Evolutionary conservation across 2,797 vertebrate genomes (phyloP), one percentile per base, ranked within the genome.

Genomic region (Aldrovandia affinis): DNA sequence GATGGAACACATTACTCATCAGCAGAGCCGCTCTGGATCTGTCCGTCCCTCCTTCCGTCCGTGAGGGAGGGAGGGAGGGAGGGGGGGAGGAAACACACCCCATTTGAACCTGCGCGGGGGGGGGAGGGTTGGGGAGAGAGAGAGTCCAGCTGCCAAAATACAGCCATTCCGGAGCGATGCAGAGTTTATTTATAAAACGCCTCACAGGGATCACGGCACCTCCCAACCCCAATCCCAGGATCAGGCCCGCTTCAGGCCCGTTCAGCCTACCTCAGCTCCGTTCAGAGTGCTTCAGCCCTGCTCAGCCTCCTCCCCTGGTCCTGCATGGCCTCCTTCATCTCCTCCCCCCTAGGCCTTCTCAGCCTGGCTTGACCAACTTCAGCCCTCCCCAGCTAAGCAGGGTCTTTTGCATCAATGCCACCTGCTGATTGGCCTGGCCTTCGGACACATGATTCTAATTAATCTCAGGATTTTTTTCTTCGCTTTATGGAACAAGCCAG

Each of bases 141-240:
- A 83, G 57, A 22, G 42, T 42, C 39, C 83, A 83, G 83, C 83
- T 83, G 83, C 75, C 83, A 79, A 83, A 83, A 83, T 59, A 83
- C 28, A 52, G 44, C 77, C 83, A 25, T 75, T 78, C 73, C 59
- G 39, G 33, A 20, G n/a, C 33, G 39, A 28, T 28, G 54, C 70
- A 47, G 54, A 59, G 82, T 78, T 83, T 83, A 77, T 78, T 83
- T 83, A 54, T 42, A 61, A 78, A 83, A 57, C 22, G 55, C 80
- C 80, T 57, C 14, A n/a, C 36, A 55, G 57, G 28, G 70, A 63
- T 15, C 55, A 42, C 18, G 36, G 70, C 70, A 44, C 2, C 22
- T 75, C 39, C 70, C 39, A 20, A 25, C 20, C 39, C 39, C 70
- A 25, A 42, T 36, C 42, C 44, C 30, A 18, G 54, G 52, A 44